phyloP scores from a whole-genome alignment of 2,888 invertebrate species.

The Baronia brevicornis region DNA sequence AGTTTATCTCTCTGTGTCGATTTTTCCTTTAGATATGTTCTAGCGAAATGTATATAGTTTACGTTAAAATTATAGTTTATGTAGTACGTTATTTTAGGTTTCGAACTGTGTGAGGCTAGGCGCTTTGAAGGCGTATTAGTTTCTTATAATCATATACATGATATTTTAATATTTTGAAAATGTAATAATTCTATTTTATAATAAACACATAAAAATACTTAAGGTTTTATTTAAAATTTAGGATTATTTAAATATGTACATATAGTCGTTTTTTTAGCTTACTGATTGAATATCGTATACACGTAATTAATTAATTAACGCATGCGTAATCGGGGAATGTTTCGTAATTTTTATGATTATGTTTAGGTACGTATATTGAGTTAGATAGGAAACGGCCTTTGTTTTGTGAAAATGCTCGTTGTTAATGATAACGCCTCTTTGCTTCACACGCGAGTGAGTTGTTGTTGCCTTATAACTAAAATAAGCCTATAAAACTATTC shows the following conservation, averaged over 20 bases:
- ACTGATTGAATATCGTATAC: constrained; percentile 60
- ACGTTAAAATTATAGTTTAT: too few species aligned
- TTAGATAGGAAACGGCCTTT: constrained; percentile 41
- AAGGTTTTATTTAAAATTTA: constrained; percentile 22
- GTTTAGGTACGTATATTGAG: constrained; percentile 48
- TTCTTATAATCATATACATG: too few species aligned
- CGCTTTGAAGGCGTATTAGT: too few species aligned
- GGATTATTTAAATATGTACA: constrained; percentile 40
- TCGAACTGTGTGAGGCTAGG: too few species aligned
- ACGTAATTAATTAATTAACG: constrained; percentile 66
- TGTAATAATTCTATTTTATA: constrained; percentile 46
- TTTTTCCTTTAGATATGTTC: too few species aligned
- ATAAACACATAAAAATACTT: constrained; percentile 23
- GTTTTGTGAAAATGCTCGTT: constrained; percentile 17
- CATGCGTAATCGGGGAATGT: constrained; percentile 53
- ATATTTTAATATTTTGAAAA: constrained; percentile 44
- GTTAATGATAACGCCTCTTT: constrained; percentile 53
- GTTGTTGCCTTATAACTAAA: constrained; percentile 60
- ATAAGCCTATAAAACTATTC: constrained; percentile 55
- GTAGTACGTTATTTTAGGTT: too few species aligned
- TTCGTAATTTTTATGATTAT: constrained; percentile 51
- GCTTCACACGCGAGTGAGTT: constrained; percentile 43
- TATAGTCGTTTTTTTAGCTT: constrained; percentile 54
- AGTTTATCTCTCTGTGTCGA: too few species aligned
- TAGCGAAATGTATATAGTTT: too few species aligned